A percentile compares a stretch with the other conserved stretches of the same genome.
Conservation (phyloP, 2,113 vertebrate species). For the Seriola rivoliana region DNA sequence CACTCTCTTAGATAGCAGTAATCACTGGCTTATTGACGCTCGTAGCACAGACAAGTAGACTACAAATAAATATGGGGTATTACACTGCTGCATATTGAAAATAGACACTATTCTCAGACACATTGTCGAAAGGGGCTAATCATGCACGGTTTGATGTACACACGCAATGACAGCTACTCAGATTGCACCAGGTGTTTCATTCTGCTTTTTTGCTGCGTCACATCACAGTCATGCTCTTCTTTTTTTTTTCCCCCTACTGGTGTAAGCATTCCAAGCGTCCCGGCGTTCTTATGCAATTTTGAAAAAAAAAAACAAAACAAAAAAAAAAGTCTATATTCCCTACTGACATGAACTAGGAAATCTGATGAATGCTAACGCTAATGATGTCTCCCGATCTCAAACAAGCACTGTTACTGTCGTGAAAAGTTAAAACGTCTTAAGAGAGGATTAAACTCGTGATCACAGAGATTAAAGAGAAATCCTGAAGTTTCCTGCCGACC, state of each 20-base stretch:
- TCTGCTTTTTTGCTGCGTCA: background rate
- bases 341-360: background rate
- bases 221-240: background rate
- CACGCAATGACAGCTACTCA: background rate
- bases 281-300: background rate
- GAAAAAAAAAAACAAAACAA: constrained; percentile 4
- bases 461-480: constrained; percentile 25
- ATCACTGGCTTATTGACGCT: constrained; percentile 70
- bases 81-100: constrained; percentile 24
- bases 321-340: background rate
- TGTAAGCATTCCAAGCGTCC: background rate
- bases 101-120: constrained; percentile 20
- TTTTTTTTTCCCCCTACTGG: background rate
- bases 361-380: constrained; percentile 9
- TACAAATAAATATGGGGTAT: constrained; percentile 45
- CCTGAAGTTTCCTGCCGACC: constrained; percentile 19
- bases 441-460: constrained; percentile 35
- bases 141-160: background rate
- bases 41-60: constrained; percentile 41
- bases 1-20: constrained; percentile 66
- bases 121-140: constrained; percentile 16
- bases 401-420: constrained; percentile 1
- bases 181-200: constrained; percentile 20
- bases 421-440: constrained; percentile 34
- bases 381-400: constrained; percentile 4